phyloP scores from a whole-genome alignment of 2,113 vertebrate genomes.

The Nematolebias whitei region DNA sequence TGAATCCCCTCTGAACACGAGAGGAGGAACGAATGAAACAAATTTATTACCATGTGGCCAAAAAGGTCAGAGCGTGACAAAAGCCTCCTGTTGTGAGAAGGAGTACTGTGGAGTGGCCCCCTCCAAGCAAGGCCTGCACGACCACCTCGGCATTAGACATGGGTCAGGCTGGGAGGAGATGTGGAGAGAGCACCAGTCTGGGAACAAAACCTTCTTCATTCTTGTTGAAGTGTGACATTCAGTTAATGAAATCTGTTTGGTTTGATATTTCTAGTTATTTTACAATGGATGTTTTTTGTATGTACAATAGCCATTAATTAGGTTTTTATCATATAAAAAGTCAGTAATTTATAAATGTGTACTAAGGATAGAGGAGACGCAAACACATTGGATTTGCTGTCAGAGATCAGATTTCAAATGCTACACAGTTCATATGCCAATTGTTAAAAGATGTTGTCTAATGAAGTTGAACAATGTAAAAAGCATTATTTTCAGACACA shows the following conservation, averaged over 20 bases:
- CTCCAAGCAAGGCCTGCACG: constrained; percentile 36
- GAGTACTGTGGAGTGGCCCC: constrained; percentile 57
- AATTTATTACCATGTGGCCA: constrained; percentile 72
- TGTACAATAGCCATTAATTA: too few species aligned
- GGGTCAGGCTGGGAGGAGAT: constrained; percentile 60
- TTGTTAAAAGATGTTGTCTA: too few species aligned
- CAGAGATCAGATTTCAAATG: too few species aligned
- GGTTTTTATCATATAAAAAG: neutral
- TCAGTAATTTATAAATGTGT: neutral
- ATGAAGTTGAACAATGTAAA: neutral
- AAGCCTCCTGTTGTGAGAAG: constrained; percentile 71
- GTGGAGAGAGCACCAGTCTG: constrained; percentile 27
- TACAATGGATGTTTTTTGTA: too few species aligned
- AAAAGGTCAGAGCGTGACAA: constrained; percentile 72
- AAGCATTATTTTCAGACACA: neutral
- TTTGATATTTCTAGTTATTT: constrained; percentile 33
- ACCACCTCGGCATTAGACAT: constrained; percentile 68
- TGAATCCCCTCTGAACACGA: constrained; percentile 59
- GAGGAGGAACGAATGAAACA: constrained; percentile 76
- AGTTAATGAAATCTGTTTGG: constrained; percentile 35
- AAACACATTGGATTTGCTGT: too few species aligned
- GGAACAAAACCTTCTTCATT: constrained; percentile 46
- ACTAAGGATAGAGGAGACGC: too few species aligned
- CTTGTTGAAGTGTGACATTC: constrained; percentile 28
- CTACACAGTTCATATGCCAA: neutral